Conservation (phyloP, 2,113 vertebrate genomes). For the Aepyceros melampus region DNA sequence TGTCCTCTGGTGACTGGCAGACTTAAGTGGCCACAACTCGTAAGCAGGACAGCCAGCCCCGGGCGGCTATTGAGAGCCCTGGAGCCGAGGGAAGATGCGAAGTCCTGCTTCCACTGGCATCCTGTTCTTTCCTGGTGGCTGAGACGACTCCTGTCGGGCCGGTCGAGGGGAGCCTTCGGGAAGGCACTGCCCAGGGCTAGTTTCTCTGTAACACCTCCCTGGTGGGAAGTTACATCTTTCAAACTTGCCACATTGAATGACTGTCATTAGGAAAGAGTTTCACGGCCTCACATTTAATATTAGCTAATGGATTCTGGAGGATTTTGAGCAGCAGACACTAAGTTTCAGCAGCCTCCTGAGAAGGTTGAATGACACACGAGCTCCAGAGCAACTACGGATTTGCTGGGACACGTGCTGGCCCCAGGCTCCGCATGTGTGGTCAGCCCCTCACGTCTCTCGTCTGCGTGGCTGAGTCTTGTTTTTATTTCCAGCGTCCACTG, state of each 20-base stretch:
- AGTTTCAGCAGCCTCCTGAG: slow-evolving; percentile 74
- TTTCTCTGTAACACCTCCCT: slow-evolving; percentile 72
- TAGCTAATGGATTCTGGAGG: slow-evolving; percentile 78
- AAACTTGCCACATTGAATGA: slow-evolving; percentile 74
- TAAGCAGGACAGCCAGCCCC: not conserved
- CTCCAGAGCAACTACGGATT: no score
- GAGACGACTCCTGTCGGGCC: slow-evolving; percentile 10
- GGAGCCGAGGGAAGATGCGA: slow-evolving; percentile 5
- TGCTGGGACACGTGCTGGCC: not conserved
- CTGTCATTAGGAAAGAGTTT: slow-evolving; percentile 84
- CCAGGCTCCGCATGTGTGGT: accelerated
- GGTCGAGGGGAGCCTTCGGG: slow-evolving; percentile 39
- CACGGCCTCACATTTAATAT: slow-evolving; percentile 78
- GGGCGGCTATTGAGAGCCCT: not conserved
- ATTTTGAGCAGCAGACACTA: slow-evolving; percentile 74
- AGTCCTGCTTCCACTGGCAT: not conserved
- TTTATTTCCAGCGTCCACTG: not conserved
- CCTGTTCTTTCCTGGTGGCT: not conserved
- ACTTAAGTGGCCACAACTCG: not conserved
- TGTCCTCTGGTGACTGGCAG: not conserved
- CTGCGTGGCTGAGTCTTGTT: not conserved
- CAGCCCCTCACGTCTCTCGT: not conserved
- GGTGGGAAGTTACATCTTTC: slow-evolving; percentile 69
- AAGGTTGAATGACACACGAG: slow-evolving; percentile 55
- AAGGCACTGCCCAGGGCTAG: slow-evolving; percentile 58